Conservation (phyloP, 2,888 invertebrate genomes). For the Andrena minutula region DNA sequence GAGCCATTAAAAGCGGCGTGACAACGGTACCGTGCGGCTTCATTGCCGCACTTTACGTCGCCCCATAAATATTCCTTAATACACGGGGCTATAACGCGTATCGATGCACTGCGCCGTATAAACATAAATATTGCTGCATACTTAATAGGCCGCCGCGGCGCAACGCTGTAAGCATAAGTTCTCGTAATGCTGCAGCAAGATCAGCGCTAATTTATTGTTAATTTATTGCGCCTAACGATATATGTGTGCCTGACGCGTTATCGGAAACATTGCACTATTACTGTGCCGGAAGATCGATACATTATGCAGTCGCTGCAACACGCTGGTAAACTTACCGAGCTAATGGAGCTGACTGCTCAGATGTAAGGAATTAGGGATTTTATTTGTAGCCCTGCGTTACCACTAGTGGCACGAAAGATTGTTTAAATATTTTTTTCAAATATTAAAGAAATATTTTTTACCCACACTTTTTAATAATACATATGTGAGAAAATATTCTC, state of each 20-base stretch:
- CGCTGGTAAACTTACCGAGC: not conserved
- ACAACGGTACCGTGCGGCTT: slow-evolving; percentile 35
- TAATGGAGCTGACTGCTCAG: not conserved
- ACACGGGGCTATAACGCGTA: slow-evolving; percentile 54
- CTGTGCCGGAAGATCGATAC: slow-evolving; percentile 29
- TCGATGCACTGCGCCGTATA: slow-evolving; percentile 40
- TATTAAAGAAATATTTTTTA: no score
- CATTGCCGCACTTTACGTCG: slow-evolving; percentile 49
- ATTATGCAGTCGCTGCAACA: slow-evolving; percentile 2
- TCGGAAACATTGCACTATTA: slow-evolving; percentile 18
- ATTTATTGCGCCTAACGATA: slow-evolving; percentile 17
- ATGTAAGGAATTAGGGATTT: not conserved
- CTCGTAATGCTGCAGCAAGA: slow-evolving; percentile 52
- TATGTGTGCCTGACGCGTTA: slow-evolving; percentile 12
- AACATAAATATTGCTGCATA: slow-evolving; percentile 58
- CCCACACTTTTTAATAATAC: no score
- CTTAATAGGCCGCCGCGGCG: slow-evolving; percentile 42
- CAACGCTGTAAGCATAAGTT: slow-evolving; percentile 48
- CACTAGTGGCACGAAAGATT: no score
- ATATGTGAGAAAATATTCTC: no score
- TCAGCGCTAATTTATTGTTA: slow-evolving; percentile 34
- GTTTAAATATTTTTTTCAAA: not conserved
- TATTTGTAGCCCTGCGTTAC: not conserved
- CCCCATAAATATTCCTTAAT: slow-evolving; percentile 70
- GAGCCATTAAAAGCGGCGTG: slow-evolving; percentile 59